Evolutionary conservation across 2,888 invertebrate genomes (phyloP).

Genomic region (Ophion obscuratus): DNA sequence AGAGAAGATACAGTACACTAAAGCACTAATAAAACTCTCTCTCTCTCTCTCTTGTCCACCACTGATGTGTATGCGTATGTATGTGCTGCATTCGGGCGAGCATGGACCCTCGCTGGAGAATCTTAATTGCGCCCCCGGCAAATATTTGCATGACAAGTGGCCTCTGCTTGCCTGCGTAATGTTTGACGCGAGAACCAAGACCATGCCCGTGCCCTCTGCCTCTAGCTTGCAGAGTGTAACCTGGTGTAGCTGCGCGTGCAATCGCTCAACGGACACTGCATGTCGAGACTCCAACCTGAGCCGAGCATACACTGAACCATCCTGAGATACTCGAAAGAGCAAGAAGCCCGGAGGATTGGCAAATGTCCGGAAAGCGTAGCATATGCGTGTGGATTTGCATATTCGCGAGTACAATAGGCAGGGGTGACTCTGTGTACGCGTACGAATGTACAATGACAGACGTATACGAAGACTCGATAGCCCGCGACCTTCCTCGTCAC

Average conservation of each 20-base stretch:
- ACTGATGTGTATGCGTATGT: slow-evolving; percentile 18
- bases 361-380: not conserved
- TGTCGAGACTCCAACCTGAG: not conserved
- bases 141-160: slow-evolving; percentile 79
- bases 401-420: too few relatives aligned
- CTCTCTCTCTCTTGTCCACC: slow-evolving; percentile 11
- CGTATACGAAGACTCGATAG: too few relatives aligned
- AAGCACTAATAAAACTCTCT: too few relatives aligned
- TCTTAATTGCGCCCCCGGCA: slow-evolving; percentile 77
- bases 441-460: too few relatives aligned
- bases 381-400: too few relatives aligned
- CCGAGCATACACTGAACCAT: slow-evolving; percentile 31
- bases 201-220: not conserved
- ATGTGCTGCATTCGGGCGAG: slow-evolving; percentile 2
- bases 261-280: slow-evolving; percentile 31
- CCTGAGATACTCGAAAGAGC: too few relatives aligned
- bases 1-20: too few relatives aligned
- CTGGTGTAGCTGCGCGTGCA: slow-evolving; percentile 5
- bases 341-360: slow-evolving; percentile 35
- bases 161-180: slow-evolving; percentile 75
- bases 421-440: too few relatives aligned
- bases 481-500: too few relatives aligned
- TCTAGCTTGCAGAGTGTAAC: slow-evolving; percentile 2
- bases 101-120: slow-evolving; percentile 64
- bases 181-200: slow-evolving; percentile 70